phyloP scores from a whole-genome alignment of 2,797 vertebrate species.

The Linurgus olivaceus region DNA sequence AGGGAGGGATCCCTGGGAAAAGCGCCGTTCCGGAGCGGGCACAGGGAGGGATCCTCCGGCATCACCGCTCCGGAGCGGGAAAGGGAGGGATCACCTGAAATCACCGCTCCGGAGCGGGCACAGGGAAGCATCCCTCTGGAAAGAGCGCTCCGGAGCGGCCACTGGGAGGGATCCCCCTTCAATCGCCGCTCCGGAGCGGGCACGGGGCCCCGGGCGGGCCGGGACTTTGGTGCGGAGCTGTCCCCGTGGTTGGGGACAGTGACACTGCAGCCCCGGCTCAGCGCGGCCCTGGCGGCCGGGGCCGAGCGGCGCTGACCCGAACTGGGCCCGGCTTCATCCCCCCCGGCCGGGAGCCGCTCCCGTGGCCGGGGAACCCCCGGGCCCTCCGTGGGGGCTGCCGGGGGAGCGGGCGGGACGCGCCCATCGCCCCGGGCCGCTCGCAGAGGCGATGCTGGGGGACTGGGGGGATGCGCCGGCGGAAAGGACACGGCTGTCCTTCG shows the following conservation, averaged over 20 bases:
- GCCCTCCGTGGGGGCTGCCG: neutral
- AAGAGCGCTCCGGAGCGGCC: too few species aligned
- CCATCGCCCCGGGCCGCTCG: neutral
- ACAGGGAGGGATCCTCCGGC: too few species aligned
- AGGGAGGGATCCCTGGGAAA: too few species aligned
- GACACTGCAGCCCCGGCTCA: neutral
- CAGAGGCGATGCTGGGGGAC: neutral
- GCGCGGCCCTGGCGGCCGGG: neutral
- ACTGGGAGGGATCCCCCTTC: too few species aligned
- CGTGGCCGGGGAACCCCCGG: fast-evolving
- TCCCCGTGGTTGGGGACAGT: neutral
- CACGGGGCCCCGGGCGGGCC: neutral
- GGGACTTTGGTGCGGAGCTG: neutral
- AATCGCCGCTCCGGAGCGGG: too few species aligned
- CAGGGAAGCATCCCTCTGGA: neutral
- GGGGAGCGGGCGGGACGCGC: neutral
- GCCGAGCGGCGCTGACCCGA: too few species aligned
- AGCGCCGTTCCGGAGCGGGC: too few species aligned
- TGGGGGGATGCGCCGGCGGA: neutral
- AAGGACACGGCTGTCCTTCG: neutral
- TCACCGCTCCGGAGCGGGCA: fast-evolving
- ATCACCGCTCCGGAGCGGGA: too few species aligned
- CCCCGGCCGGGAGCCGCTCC: too few species aligned
- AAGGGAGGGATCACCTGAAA: too few species aligned
- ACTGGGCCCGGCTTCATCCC: neutral